Percentiles rank a stretch among this genome's conserved stretches.
phyloP scores from a whole-genome alignment of 1,140 invertebrate species.

The Drosophila arawakana region DNA sequence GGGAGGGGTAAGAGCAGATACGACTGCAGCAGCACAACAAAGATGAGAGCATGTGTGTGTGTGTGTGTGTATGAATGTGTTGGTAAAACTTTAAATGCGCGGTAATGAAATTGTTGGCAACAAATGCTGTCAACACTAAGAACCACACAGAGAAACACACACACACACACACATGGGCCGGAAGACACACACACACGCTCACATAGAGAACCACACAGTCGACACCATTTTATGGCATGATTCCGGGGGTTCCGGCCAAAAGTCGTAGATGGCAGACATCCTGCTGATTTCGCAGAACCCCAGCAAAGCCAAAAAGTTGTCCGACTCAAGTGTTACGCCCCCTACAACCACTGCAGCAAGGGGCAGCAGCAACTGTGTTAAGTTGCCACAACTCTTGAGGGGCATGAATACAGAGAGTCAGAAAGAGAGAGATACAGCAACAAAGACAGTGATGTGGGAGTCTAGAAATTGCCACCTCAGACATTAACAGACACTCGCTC shows the following conservation, averaged over 20 bases:
- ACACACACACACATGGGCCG: not conserved
- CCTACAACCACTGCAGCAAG: slow-evolving; percentile 12
- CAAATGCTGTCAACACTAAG: slow-evolving; percentile 72
- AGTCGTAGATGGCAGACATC: slow-evolving; percentile 37
- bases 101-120: slow-evolving; percentile 80
- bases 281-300: slow-evolving; percentile 56
- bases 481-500: slow-evolving; percentile 4
- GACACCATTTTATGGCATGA: slow-evolving; percentile 69
- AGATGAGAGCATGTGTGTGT: slow-evolving; percentile 32
- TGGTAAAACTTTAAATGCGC: slow-evolving; percentile 78
- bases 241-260: slow-evolving; percentile 49
- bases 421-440: not conserved
- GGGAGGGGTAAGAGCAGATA: not conserved
- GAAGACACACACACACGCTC: slow-evolving; percentile 5
- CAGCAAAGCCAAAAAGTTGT: slow-evolving; percentile 71
- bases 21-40: slow-evolving; percentile 17
- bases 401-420: not conserved
- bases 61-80: slow-evolving; percentile 46
- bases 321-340: slow-evolving; percentile 57
- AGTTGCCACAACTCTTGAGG: slow-evolving; percentile 49
- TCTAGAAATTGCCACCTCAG: slow-evolving; percentile 15
- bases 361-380: slow-evolving; percentile 61
- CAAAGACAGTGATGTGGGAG: not conserved
- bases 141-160: slow-evolving; percentile 19
- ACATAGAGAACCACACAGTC: slow-evolving; percentile 48